phyloP scores from a whole-genome alignment of 1,140 invertebrate species.

The Drosophila albomicans region DNA sequence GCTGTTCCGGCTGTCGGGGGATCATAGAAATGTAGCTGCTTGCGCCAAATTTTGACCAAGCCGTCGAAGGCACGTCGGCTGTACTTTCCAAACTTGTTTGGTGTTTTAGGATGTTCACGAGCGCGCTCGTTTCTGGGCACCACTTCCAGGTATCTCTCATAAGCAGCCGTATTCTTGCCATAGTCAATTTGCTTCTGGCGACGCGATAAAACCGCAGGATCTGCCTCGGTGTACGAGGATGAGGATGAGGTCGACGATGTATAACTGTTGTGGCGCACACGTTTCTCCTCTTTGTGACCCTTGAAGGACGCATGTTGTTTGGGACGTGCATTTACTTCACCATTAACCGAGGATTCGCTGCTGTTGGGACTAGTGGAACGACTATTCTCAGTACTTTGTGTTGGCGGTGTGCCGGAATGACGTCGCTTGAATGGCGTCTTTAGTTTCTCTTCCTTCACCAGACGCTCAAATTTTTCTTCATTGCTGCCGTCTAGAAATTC shows the following conservation, averaged over 20 bases:
- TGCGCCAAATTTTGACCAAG: conserved; percentile 94
- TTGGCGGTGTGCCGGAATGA: conserved; percentile 72
- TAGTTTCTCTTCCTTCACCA: conserved; percentile 81
- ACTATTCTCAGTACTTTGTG: conserved; percentile 60
- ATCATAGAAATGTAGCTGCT: conserved; percentile 94
- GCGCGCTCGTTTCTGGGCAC: conserved; percentile 88
- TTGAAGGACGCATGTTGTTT: conserved; percentile 6
- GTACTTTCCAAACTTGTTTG: conserved; percentile 94
- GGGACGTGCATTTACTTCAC: conserved; percentile 8
- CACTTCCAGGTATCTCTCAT: conserved; percentile 90
- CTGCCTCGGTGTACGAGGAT: conserved; percentile 88
- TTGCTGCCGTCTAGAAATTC: conserved; percentile 79
- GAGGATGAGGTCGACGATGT: conserved; percentile 74
- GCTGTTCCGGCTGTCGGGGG: conserved; percentile 81
- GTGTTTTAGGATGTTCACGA: conserved; percentile 92
- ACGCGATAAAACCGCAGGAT: conserved; percentile 89
- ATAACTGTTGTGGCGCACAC: conserved; percentile 71
- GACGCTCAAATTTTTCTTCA: conserved; percentile 80
- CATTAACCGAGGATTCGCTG: conserved; percentile 53
- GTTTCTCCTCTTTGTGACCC: conserved; percentile 67
- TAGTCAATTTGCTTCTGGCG: conserved; percentile 97
- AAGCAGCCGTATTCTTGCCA: conserved; percentile 96
- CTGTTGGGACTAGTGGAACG: conserved; percentile 77
- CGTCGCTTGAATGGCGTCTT: conserved; percentile 84
- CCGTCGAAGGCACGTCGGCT: conserved; percentile 96